Base-by-base conservation (phyloP, 2,797 vertebrate species). In the Oophaga sylvatica region DNA sequence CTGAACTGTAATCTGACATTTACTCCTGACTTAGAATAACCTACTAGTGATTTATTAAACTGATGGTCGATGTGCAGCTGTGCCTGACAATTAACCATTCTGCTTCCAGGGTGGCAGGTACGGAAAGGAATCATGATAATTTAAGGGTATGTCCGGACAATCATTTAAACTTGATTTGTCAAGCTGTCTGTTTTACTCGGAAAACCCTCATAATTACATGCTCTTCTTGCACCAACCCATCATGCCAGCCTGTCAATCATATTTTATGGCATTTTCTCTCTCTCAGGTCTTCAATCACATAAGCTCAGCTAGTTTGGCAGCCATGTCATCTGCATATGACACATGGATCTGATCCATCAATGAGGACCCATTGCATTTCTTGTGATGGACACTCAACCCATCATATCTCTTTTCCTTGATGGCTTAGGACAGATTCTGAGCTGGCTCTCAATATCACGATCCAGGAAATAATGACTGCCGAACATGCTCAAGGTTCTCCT, bases 11-110 rank as follows among this genome's bases (percentile, higher is more conserved):
- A 41, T 22, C 45, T 87, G 86, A 87, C 80, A 87, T 87, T 78
- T 87, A 76, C 76, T 83, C 86, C 86, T 35, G 62, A 65, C 80
- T 68, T 83, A 83, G 60, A 83, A 83, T 67, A 87, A 76, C 60
- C 75, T 83, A 77, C 70, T n/a, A 68, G 60, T 87, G 71, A 87
- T 87, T 78, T 87, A 87, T 87, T 87, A 83, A 77, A 83, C 76
- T 77, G 45, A 78, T 79, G 70, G 57, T 15, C 31, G 22, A 35
- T 12, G 29, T 53, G 71, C 86, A 70, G 80, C 60, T 83, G 19
- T 26, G 57, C 80, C 62, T 31, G 11, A 2, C 75, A 57, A 19
- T 87, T 83, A 83, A 83, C 86, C 80, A 63, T 26, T 59, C 48
- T 13, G 17, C 29, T 60, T 1, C 53, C 41, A 17, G 29, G 48